These are phyloP conservation scores for Embiotoca jacksoni DNA, from an alignment of 2,113 vertebrate species.

Conservation along the genomic window DNA sequence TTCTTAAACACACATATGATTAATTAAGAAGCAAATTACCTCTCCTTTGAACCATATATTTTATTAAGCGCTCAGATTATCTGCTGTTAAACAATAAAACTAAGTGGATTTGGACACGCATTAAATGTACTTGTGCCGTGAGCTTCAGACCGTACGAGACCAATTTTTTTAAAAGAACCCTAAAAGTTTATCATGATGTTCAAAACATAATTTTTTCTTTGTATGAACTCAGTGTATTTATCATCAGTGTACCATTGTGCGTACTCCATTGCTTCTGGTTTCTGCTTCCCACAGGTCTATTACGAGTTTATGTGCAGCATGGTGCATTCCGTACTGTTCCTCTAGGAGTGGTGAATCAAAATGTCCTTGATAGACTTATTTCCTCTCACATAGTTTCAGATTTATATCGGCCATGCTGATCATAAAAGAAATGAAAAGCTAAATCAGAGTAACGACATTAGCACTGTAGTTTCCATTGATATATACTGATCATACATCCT, in stretches of 20 bases:
- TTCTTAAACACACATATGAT: too few relatives aligned
- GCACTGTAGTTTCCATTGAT: conserved; percentile 3
- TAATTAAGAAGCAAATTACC: too few relatives aligned
- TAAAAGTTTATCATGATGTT: too few relatives aligned
- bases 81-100: too few relatives aligned
- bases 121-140: too few relatives aligned
- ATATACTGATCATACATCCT: not conserved
- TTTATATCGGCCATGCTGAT: conserved; percentile 26
- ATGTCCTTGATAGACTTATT: conserved; percentile 8
- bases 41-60: too few relatives aligned
- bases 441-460: conserved; percentile 14
- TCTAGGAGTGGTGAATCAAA: not conserved
- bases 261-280: conserved; percentile 6
- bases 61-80: too few relatives aligned
- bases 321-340: not conserved
- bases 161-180: too few relatives aligned
- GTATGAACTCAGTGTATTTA: not conserved
- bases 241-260: not conserved
- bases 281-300: conserved; percentile 20
- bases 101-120: too few relatives aligned
- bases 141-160: too few relatives aligned
- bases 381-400: conserved; percentile 1
- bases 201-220: too few relatives aligned
- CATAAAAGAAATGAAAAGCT: conserved; percentile 39
- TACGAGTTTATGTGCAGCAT: conserved; percentile 3